These are phyloP conservation scores for Eristalis tenax DNA, from an alignment of 2,888 invertebrate species.

Conservation along the genomic window DNA sequence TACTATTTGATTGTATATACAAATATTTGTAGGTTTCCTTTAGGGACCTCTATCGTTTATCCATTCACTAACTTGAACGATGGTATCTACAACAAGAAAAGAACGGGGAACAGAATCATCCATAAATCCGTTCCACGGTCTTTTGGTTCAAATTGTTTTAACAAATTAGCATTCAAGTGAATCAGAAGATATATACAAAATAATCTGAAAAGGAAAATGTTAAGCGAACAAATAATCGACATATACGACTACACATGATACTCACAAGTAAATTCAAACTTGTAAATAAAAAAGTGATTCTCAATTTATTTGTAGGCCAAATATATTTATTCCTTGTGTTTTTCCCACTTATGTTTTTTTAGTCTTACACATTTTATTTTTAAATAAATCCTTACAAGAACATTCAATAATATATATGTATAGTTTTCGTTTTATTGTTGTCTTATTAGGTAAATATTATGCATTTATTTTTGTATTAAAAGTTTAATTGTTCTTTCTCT, in stretches of 20 bases:
- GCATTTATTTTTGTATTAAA: conserved; percentile 46
- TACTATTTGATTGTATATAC: no score
- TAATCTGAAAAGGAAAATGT: conserved; percentile 8
- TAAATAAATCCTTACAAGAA: conserved; percentile 57
- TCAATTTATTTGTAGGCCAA: conserved; percentile 51
- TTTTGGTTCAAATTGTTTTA: no score
- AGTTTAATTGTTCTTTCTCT: conserved; percentile 34
- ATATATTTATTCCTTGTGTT: conserved; percentile 58
- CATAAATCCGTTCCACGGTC: no score
- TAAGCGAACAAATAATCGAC: not conserved
- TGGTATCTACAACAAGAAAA: no score
- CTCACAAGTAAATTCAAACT: not conserved
- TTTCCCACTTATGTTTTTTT: conserved; percentile 20
- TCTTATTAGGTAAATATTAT: conserved; percentile 58
- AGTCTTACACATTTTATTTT: conserved; percentile 57
- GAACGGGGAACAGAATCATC: no score
- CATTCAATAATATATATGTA: conserved; percentile 66
- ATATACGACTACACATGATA: not conserved
- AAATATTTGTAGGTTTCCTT: no score
- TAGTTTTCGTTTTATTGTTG: conserved; percentile 44
- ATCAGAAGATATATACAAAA: not conserved
- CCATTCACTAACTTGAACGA: no score
- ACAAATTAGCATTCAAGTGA: not conserved
- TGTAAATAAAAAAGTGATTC: conserved; percentile 39
- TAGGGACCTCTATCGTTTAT: no score